Conservation (phyloP, 2,888 invertebrate species). For the Crossocerus cetratus region DNA sequence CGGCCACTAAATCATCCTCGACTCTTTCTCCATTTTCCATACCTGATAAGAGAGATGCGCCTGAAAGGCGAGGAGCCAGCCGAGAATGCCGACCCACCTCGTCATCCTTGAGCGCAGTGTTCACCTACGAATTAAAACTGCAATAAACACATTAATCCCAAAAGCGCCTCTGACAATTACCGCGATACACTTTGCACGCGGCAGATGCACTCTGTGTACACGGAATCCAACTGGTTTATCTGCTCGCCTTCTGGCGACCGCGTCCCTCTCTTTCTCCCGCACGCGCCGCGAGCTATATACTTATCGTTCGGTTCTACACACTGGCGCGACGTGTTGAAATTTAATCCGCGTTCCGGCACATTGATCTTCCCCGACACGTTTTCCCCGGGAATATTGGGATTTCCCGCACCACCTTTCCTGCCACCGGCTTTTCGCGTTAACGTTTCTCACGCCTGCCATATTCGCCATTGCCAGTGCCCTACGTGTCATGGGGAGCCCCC, state of each 20-base stretch:
- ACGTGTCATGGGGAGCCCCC: too few species aligned
- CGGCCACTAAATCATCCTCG: neutral
- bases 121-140: neutral
- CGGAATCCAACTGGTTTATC: too few species aligned
- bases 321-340: neutral
- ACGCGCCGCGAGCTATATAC: neutral
- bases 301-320: neutral
- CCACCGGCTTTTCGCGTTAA: neutral
- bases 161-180: too few species aligned
- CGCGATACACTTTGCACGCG: too few species aligned
- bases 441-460: neutral
- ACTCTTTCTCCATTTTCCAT: neutral
- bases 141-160: too few species aligned
- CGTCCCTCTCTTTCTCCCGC: too few species aligned
- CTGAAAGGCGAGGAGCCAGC: conserved; percentile 13
- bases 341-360: neutral
- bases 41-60: conserved; percentile 22
- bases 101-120: neutral
- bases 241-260: too few species aligned
- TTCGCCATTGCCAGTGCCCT: too few species aligned
- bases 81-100: neutral
- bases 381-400: neutral
- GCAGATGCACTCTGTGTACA: too few species aligned
- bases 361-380: conserved; percentile 3
- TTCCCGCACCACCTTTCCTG: neutral